A percentile compares a stretch with the other conserved stretches of the same genome.
Evolutionary conservation across 2,888 invertebrate species (phyloP).

Genomic region (Erannis defoliaria): DNA sequence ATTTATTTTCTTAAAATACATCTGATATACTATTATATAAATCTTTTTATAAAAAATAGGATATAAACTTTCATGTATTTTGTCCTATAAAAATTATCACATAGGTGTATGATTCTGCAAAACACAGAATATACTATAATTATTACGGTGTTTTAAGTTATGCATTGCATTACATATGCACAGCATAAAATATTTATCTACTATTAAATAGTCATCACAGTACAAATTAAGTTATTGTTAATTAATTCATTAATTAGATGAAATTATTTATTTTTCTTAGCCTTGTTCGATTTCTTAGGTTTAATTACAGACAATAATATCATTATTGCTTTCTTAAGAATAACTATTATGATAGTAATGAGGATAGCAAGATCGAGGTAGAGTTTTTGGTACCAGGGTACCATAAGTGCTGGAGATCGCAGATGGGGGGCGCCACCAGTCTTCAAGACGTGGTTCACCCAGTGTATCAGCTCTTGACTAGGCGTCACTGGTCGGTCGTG

Average conservation of each 20-base stretch:
- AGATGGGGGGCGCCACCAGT: slow-evolving; percentile 60
- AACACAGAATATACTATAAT: no score
- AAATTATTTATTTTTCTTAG: slow-evolving; percentile 12
- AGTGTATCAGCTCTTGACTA: slow-evolving; percentile 56
- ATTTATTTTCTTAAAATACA: no score
- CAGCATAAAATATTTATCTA: not conserved
- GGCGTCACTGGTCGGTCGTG: slow-evolving; percentile 59
- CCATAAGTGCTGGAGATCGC: slow-evolving; percentile 55
- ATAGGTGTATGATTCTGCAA: no score
- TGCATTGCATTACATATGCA: slow-evolving; percentile 46
- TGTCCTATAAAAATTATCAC: no score
- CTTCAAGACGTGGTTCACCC: slow-evolving; percentile 59
- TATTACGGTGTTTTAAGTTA: slow-evolving; percentile 15
- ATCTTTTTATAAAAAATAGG: no score
- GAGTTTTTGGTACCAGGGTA: slow-evolving; percentile 61
- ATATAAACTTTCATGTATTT: no score
- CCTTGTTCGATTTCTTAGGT: not conserved
- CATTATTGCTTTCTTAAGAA: slow-evolving; percentile 21
- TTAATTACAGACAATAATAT: slow-evolving; percentile 1
- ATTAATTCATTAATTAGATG: not conserved
- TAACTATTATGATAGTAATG: slow-evolving; percentile 15
- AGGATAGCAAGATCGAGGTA: slow-evolving; percentile 53
- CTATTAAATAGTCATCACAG: not conserved
- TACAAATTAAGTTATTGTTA: not conserved
- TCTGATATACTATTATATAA: no score